A percentile compares a stretch with the other conserved stretches of the same genome.
phyloP scores from a whole-genome alignment of 2,113 vertebrate species.

The Etheostoma cragini region DNA sequence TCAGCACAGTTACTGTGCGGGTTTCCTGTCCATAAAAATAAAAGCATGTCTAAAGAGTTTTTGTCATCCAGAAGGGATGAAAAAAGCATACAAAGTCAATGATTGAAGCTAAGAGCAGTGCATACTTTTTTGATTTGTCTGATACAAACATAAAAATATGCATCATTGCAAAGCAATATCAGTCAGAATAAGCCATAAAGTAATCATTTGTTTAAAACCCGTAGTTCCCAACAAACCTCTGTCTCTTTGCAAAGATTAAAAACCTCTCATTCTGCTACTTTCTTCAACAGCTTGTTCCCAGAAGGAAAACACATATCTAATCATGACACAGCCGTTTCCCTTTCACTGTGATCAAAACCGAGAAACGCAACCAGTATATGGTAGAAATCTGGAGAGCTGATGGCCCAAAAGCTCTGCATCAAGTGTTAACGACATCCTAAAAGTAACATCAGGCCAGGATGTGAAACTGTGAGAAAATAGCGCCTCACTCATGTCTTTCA shows the following conservation, averaged over 20 bases:
- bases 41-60: neutral
- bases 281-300: slow-evolving; percentile 53
- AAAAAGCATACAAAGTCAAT: neutral
- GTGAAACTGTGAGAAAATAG: slow-evolving; percentile 50
- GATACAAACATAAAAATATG: neutral
- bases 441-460: slow-evolving; percentile 1
- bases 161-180: neutral
- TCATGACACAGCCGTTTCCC: slow-evolving; percentile 39
- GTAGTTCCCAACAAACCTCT: neutral
- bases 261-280: slow-evolving; percentile 31
- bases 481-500: too few relatives aligned
- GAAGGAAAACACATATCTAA: slow-evolving; percentile 15
- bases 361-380: slow-evolving; percentile 60
- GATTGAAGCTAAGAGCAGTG: neutral
- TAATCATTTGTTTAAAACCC: neutral
- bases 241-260: slow-evolving; percentile 6
- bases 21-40: too few relatives aligned
- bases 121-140: neutral
- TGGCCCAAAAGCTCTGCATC: neutral
- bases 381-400: slow-evolving; percentile 8
- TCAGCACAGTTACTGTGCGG: neutral
- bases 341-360: slow-evolving; percentile 61
- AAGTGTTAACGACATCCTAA: neutral
- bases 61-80: neutral
- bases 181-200: neutral